Percentiles rank a stretch among this genome's conserved stretches.
Conservation (phyloP, 2,113 vertebrate genomes). For the Larimichthys crocea region DNA sequence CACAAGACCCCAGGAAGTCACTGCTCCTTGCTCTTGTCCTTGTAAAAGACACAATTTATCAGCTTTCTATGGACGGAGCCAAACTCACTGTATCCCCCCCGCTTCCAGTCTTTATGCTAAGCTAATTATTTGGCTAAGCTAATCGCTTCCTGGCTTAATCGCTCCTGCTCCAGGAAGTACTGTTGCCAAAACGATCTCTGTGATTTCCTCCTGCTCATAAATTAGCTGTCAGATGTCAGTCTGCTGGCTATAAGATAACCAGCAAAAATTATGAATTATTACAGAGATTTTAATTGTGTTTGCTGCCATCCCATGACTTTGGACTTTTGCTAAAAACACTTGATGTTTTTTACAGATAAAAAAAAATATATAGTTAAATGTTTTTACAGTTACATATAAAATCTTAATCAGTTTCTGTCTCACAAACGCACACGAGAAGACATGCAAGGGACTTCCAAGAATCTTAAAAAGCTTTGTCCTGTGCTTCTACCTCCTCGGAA, state of each 20-base stretch:
- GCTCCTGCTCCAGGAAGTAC: not conserved
- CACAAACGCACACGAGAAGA: not conserved
- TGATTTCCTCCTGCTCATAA: not conserved
- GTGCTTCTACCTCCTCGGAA: not conserved
- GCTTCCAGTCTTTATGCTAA: not conserved
- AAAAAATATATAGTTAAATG: not conserved
- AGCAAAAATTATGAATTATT: not conserved
- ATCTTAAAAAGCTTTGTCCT: constrained; percentile 21
- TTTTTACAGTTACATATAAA: not conserved
- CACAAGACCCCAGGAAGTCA: not conserved
- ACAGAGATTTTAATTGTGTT: not conserved
- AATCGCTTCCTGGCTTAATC: not conserved
- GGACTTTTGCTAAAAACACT: not conserved
- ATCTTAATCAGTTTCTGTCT: no score
- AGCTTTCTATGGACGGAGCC: not conserved
- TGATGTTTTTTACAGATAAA: not conserved
- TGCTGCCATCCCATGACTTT: not conserved
- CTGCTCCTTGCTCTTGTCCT: not conserved
- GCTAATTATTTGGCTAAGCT: constrained; percentile 5
- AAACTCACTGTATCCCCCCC: not conserved
- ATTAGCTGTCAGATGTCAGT: not conserved
- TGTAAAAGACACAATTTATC: not conserved
- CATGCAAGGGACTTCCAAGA: not conserved
- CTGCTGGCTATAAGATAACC: not conserved
- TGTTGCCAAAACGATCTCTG: not conserved